Percentiles rank a stretch among this genome's conserved stretches.
phyloP scores from a whole-genome alignment of 2,888 invertebrate species.

The Chesias legatella region DNA sequence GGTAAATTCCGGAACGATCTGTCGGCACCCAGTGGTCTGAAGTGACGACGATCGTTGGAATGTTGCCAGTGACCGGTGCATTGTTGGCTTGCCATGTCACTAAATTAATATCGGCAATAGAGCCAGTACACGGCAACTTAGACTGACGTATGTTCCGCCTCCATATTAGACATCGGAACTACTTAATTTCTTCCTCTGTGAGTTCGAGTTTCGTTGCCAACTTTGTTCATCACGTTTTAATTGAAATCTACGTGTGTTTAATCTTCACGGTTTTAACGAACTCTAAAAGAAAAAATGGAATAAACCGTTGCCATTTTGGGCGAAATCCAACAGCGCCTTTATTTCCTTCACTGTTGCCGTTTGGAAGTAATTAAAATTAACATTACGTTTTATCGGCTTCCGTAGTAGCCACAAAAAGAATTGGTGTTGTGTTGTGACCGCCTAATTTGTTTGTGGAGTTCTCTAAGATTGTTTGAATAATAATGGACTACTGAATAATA shows the following conservation, averaged over 20 bases:
- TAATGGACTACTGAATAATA: slow-evolving; percentile 37
- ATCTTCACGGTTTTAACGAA: too few relatives aligned
- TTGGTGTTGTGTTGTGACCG: neutral
- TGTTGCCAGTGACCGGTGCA: slow-evolving; percentile 61
- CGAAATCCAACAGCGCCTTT: neutral
- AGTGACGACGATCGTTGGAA: slow-evolving; percentile 51
- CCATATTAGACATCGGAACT: slow-evolving; percentile 4
- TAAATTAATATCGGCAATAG: slow-evolving; percentile 70
- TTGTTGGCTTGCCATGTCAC: slow-evolving; percentile 60
- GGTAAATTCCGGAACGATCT: slow-evolving; percentile 50
- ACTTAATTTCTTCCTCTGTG: slow-evolving; percentile 9
- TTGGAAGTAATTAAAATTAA: slow-evolving; percentile 10
- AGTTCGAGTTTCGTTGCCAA: slow-evolving; percentile 16
- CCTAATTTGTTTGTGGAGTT: slow-evolving; percentile 17
- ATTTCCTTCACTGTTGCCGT: slow-evolving; percentile 1
- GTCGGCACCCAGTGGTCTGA: slow-evolving; percentile 34
- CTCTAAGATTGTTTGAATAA: slow-evolving; percentile 18
- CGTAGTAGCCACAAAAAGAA: neutral
- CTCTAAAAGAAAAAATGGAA: neutral
- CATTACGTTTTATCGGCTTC: slow-evolving; percentile 6
- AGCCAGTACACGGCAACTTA: slow-evolving; percentile 46
- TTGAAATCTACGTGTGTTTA: neutral
- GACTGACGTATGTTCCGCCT: slow-evolving; percentile 26
- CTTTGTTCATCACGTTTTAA: slow-evolving; percentile 7
- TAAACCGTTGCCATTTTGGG: neutral